A percentile compares a stretch with the other conserved stretches of the same genome.
These are phyloP conservation scores for Zeus faber DNA, from an alignment of 2,113 vertebrate genomes.

Conservation along the genomic window DNA sequence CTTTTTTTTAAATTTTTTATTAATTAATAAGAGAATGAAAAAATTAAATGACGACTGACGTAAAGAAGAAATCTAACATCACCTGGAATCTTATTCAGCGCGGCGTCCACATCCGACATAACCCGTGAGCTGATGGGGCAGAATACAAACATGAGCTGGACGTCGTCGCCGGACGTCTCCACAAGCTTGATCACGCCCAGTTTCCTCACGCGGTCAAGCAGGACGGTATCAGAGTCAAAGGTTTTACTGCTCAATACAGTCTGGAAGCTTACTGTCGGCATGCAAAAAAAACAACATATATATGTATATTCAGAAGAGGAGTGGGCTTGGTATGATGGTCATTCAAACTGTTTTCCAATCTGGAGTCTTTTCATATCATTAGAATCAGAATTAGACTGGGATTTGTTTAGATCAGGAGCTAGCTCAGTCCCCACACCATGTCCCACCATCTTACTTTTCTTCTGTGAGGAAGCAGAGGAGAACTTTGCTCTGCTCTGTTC, in stretches of 20 bases:
- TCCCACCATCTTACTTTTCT: no score
- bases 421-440: no score
- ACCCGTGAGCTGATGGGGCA: slow-evolving; percentile 33
- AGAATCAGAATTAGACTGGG: background rate
- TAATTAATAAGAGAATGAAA: background rate
- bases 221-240: background rate
- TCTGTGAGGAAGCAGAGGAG: no score
- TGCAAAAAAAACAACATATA: background rate
- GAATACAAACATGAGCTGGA: slow-evolving; percentile 32
- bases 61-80: background rate
- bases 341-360: background rate
- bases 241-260: slow-evolving; percentile 17
- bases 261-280: slow-evolving; percentile 19
- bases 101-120: slow-evolving; percentile 9
- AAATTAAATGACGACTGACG: background rate
- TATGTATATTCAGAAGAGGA: background rate
- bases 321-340: no score
- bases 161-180: fast-evolving
- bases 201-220: slow-evolving; percentile 5
- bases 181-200: fast-evolving
- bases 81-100: slow-evolving; percentile 20
- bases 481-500: no score
- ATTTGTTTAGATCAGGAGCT: no score
- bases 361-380: background rate
- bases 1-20: background rate